Base-by-base conservation (phyloP, 1,140 invertebrate genomes). In the Procambarus clarkii region DNA sequence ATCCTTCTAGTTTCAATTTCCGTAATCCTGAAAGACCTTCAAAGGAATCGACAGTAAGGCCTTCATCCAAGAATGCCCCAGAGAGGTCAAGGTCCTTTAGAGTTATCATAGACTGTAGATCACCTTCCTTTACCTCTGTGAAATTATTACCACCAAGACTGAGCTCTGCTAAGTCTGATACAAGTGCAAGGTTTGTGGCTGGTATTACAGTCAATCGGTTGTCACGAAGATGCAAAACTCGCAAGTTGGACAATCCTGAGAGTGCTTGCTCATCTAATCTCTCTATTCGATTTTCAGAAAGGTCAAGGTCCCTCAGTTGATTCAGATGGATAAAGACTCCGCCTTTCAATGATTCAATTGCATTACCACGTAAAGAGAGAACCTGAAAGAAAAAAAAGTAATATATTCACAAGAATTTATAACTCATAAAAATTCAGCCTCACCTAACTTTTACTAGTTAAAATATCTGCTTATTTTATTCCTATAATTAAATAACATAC, bases 211-310 rank as follows among this genome's bases (percentile, higher is more conserved):
- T 60, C 54, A 93, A 54, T 69, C 79, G 77, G 82, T 93, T 93
- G 79, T 92, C 79, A n/a, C 74, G 79, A 7, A 93, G 87, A 74
- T 91, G 92, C 8, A 93, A 76, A 45, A 93, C 91, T 79, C 88
- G 44, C 11, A 93, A 60, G 45, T 89, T 85, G 13, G 81, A 64
- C 48, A 93, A 71, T 71, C 90, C 90, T 48, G 48, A 45, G 0
- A 93, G 80, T 24, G 89, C 89, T n/a, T 86, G 45, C 15, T 93
- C 83, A 2, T 91, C 86, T 15, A 93, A 54, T 44, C 50, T 78
- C n/a, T 91, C 83, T 48, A 93, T 88, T 79, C 83, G 88, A 60
- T 93, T 93, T 85, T 92, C 90, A 24, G 92, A 93, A 34, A 93
- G 83, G 58, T 93, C 92, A 9, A 93, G 81, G 34, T 92, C 87